Evolutionary conservation across 2,797 vertebrate genomes (phyloP).

Genomic region (Acanthurus leucopareius): DNA sequence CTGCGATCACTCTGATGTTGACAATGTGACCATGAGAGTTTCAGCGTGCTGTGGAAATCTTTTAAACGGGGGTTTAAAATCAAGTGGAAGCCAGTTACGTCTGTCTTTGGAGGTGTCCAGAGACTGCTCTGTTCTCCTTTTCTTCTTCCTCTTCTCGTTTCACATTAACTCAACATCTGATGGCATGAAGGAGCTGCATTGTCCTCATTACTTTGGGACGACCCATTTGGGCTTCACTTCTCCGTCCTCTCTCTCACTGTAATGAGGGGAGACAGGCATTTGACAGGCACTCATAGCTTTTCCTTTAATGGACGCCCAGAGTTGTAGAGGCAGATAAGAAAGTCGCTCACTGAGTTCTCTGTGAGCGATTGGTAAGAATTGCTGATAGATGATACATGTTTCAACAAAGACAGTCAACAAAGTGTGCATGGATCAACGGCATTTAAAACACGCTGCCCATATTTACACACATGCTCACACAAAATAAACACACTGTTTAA

Average conservation of each 20-base stretch:
- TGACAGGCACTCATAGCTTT: constrained; percentile 27
- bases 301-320: constrained; percentile 51
- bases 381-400: constrained; percentile 5
- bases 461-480: neutral
- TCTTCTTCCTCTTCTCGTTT: constrained; percentile 29
- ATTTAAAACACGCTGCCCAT: neutral
- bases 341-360: constrained; percentile 9
- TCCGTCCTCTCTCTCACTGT: constrained; percentile 53
- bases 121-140: constrained; percentile 34
- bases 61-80: constrained; percentile 28
- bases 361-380: constrained; percentile 6
- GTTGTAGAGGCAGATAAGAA: constrained; percentile 50
- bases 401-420: constrained; percentile 11
- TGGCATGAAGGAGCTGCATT: constrained; percentile 52
- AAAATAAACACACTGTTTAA: constrained; percentile 4
- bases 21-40: constrained; percentile 26
- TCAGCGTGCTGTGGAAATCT: constrained; percentile 14
- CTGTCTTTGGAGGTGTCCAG: constrained; percentile 33
- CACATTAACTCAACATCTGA: constrained; percentile 58
- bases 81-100: constrained; percentile 37
- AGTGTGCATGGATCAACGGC: neutral
- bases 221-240: constrained; percentile 42
- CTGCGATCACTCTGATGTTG: constrained; percentile 34
- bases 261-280: constrained; percentile 67
- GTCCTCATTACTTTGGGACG: constrained; percentile 63